Evolutionary conservation across 1,140 invertebrate genomes (phyloP).

Genomic region (Megathymus violae): DNA sequence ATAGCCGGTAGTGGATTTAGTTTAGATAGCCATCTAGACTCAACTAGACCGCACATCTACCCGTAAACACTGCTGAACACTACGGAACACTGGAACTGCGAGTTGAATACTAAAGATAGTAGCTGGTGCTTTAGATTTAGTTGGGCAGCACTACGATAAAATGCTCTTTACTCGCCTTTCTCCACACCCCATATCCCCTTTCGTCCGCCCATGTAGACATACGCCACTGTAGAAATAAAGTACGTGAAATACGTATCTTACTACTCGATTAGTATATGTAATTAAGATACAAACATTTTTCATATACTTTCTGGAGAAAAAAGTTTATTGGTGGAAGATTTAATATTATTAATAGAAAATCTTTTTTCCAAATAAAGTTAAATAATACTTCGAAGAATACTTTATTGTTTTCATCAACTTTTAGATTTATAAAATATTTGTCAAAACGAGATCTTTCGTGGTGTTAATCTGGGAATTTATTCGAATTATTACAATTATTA

Average conservation of each 20-base stretch:
- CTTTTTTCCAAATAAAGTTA: no score
- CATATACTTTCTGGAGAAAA: background rate
- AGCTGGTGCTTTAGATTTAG: conserved; percentile 18
- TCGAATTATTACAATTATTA: no score
- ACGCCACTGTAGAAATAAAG: conserved; percentile 10
- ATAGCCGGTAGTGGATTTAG: conserved; percentile 6
- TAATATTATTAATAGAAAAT: no score
- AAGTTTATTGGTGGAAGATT: no score
- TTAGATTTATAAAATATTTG: no score
- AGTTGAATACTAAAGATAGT: conserved; percentile 29
- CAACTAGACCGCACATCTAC: conserved; percentile 17
- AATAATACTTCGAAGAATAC: no score
- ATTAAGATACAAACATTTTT: background rate
- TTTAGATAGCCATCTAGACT: conserved; percentile 18
- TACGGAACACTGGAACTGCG: conserved; percentile 9
- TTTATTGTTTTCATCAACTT: no score
- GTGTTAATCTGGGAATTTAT: no score
- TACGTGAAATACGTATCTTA: conserved; percentile 1
- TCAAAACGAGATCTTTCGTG: no score
- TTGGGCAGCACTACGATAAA: conserved; percentile 19
- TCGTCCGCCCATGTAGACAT: conserved; percentile 3
- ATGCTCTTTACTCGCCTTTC: conserved; percentile 7
- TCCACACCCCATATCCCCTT: background rate
- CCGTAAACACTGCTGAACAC: conserved; percentile 19
- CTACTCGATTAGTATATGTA: no score